A percentile compares a stretch with the other conserved stretches of the same genome.
Conservation (phyloP, 2,797 vertebrate species). For the Masticophis lateralis region DNA sequence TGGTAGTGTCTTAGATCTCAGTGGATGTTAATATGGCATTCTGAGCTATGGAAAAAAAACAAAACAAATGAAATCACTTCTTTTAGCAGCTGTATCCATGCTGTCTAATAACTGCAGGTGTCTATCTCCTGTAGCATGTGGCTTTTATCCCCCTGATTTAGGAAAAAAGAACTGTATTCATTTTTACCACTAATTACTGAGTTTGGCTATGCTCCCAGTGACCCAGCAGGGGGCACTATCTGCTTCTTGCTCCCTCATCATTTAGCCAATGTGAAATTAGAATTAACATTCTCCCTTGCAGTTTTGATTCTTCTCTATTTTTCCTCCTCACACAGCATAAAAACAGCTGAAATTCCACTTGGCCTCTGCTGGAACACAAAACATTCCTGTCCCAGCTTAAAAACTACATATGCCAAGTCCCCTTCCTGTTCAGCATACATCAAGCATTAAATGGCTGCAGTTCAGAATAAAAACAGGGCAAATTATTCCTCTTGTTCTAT, state of each 20-base stretch:
- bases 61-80: background rate
- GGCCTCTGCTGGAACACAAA: background rate
- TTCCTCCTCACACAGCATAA: background rate
- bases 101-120: background rate
- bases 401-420: background rate
- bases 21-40: background rate
- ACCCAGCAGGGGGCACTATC: background rate
- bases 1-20: background rate
- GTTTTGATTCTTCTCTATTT: background rate
- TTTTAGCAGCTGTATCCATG: background rate
- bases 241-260: background rate
- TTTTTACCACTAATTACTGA: background rate
- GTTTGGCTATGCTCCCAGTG: background rate
- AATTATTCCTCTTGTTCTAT: background rate
- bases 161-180: background rate
- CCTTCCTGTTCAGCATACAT: background rate
- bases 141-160: slow-evolving; percentile 1
- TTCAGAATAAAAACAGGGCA: background rate
- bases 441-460: background rate
- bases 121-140: background rate
- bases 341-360: slow-evolving; percentile 2
- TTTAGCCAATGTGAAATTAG: background rate
- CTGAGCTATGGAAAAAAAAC: background rate
- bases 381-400: background rate
- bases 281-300: background rate